phyloP scores from a whole-genome alignment of 2,888 invertebrate species.

The Sphinx pinastri region DNA sequence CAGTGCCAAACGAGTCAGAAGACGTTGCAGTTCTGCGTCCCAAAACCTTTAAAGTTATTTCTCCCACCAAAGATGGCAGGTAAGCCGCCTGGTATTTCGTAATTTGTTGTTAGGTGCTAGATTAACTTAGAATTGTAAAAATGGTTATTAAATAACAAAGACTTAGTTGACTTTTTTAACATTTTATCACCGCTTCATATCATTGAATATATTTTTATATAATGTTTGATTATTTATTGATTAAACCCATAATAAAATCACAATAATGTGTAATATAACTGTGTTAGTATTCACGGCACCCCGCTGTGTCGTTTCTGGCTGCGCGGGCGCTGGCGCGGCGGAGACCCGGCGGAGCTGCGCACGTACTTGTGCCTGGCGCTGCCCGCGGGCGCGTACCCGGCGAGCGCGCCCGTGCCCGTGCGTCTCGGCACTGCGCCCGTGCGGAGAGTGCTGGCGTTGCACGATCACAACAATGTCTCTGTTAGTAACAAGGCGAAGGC shows the following conservation, averaged over 20 bases:
- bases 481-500: constrained; percentile 43
- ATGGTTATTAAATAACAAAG: too few relatives aligned
- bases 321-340: constrained; percentile 64
- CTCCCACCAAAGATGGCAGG: constrained; percentile 52
- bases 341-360: constrained; percentile 51
- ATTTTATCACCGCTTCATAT: too few relatives aligned
- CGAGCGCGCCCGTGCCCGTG: constrained; percentile 46
- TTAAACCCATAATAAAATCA: too few relatives aligned
- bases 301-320: constrained; percentile 60
- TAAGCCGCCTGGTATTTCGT: constrained; percentile 32
- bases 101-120: too few relatives aligned
- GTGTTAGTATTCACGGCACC: constrained; percentile 49
- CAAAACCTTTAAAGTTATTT: constrained; percentile 52
- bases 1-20: constrained; percentile 45
- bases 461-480: constrained; percentile 40
- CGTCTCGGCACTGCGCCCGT: constrained; percentile 49
- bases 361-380: constrained; percentile 58
- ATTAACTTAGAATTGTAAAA: too few relatives aligned
- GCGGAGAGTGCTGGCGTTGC: constrained; percentile 55
- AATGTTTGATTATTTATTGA: too few relatives aligned
- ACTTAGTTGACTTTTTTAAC: too few relatives aligned
- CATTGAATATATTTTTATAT: too few relatives aligned
- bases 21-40: constrained; percentile 44
- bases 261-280: too few relatives aligned
- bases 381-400: constrained; percentile 31